Percentiles rank a stretch among this genome's conserved stretches.
Conservation (phyloP, 2,113 vertebrate species). For the Takifugu flavidus region DNA sequence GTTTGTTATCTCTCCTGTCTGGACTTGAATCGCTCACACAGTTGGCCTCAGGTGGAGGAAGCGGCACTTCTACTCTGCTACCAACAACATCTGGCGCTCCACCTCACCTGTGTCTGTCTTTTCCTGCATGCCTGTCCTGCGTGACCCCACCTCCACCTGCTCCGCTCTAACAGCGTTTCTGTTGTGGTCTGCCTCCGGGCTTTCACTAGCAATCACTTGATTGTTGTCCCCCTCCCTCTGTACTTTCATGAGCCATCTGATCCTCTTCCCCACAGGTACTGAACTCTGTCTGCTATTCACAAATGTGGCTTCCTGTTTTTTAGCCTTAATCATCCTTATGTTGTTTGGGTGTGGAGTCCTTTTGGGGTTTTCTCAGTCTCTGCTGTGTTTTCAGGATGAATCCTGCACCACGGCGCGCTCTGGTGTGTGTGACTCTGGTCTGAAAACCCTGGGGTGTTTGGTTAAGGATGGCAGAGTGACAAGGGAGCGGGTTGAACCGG, state of each 20-base stretch:
- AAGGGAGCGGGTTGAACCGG: too few relatives aligned
- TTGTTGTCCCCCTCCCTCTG: constrained; percentile 2
- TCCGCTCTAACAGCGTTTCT: not conserved
- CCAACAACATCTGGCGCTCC: constrained; percentile 45
- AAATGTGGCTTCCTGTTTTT: not conserved
- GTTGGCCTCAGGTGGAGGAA: constrained; percentile 41
- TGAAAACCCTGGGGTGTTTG: too few relatives aligned
- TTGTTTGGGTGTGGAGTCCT: too few relatives aligned
- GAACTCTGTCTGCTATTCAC: constrained; percentile 19
- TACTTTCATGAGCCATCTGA: constrained; percentile 17
- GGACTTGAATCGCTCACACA: constrained; percentile 42
- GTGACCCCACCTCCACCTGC: not conserved
- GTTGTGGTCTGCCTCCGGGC: constrained; percentile 22
- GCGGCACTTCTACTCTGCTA: constrained; percentile 17
- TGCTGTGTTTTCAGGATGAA: too few relatives aligned
- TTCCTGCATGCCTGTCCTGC: constrained; percentile 10
- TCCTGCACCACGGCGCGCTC: too few relatives aligned
- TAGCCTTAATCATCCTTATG: too few relatives aligned
- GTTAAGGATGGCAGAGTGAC: too few relatives aligned
- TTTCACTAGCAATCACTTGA: constrained; percentile 26
- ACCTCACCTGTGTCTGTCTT: constrained; percentile 15
- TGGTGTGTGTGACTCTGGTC: too few relatives aligned
- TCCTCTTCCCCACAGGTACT: constrained; percentile 14
- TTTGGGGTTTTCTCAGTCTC: too few relatives aligned
- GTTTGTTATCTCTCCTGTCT: constrained; percentile 39